Evolutionary conservation across 1,140 invertebrate species (phyloP), one percentile per base, ranked within the genome.

Genomic region (Lysiphlebus fabarum): DNA sequence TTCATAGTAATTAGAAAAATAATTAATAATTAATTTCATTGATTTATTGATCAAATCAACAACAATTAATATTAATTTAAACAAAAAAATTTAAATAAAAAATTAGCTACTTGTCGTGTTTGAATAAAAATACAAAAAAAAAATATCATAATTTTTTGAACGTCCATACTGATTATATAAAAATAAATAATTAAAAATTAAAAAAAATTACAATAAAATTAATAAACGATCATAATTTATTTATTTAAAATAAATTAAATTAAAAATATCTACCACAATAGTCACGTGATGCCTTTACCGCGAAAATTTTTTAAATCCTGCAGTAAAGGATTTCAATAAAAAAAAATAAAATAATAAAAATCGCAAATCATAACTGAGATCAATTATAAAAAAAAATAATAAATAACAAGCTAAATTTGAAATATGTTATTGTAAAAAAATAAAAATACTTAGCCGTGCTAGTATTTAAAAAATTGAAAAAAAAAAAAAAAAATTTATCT

Each of bases 241-340:
- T 72, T 70, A 73, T 72, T 67, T 71, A n/a, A 73, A 72, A 70
- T 67, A 70, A 65, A 63, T 59, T 65, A 43, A 59, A 62, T 48
- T 33, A 17, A 14, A 57, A 53, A 51, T 41, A 55, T 40, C 37
- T 68, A 71, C 67, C 70, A 73, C 73, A 75, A 76, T 76, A 75
- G 72, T 71, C 74, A 76, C 72, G 66, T 73, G 73, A 75, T 76
- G 74, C 74, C 74, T 76, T 76, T 58, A 68, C 73, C 63, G 72
- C 72, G 74, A 63, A 67, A 70, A 70, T 58, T 73, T 67, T 68
- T 54, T 56, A 72, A 70, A 72, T 71, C 70, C 70, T 26, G 61
- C 70, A 67, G 54, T 50, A 44, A 56, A 51, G 53, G 48, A 61
- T 14, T 40, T 8, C 36, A 56, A 11, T 45, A 45, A 14, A 47